These are phyloP conservation scores for Harpagoxenus sublaevis DNA, from an alignment of 2,888 invertebrate genomes.

Conservation along the genomic window DNA sequence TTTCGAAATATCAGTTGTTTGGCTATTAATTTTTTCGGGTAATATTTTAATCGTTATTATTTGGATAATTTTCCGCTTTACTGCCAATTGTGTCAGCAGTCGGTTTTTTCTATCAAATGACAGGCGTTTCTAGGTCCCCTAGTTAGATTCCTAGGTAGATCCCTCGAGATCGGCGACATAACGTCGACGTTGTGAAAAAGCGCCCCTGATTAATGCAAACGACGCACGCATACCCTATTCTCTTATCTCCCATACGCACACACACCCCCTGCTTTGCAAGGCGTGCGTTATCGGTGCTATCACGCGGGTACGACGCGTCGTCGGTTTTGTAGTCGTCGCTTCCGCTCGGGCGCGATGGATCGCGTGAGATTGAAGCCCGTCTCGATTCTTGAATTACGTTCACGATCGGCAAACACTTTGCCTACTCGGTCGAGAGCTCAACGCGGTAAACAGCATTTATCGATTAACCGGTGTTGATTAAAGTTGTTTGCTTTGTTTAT, in stretches of 20 bases:
- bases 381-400: slow-evolving; percentile 49
- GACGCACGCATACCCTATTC: slow-evolving; percentile 74
- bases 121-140: neutral
- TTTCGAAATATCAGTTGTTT: neutral
- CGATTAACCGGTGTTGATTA: slow-evolving; percentile 34
- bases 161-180: slow-evolving; percentile 59
- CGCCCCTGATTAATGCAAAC: slow-evolving; percentile 78
- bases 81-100: neutral
- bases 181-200: slow-evolving; percentile 61
- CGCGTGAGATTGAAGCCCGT: slow-evolving; percentile 54
- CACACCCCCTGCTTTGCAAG: slow-evolving; percentile 59
- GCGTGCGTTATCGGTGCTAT: slow-evolving; percentile 74
- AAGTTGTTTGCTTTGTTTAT: slow-evolving; percentile 27
- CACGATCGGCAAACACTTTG: slow-evolving; percentile 44
- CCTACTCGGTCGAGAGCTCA: neutral
- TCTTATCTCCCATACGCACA: slow-evolving; percentile 76
- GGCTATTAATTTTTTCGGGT: neutral
- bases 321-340: slow-evolving; percentile 64
- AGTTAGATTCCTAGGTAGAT: slow-evolving; percentile 24
- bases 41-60: neutral
- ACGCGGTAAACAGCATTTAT: slow-evolving; percentile 31
- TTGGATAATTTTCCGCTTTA: slow-evolving; percentile 1
- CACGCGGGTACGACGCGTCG: slow-evolving; percentile 69
- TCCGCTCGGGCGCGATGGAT: slow-evolving; percentile 51
- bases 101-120: neutral